phyloP scores from a whole-genome alignment of 2,113 vertebrate genomes.

The Hemicordylus capensis region DNA sequence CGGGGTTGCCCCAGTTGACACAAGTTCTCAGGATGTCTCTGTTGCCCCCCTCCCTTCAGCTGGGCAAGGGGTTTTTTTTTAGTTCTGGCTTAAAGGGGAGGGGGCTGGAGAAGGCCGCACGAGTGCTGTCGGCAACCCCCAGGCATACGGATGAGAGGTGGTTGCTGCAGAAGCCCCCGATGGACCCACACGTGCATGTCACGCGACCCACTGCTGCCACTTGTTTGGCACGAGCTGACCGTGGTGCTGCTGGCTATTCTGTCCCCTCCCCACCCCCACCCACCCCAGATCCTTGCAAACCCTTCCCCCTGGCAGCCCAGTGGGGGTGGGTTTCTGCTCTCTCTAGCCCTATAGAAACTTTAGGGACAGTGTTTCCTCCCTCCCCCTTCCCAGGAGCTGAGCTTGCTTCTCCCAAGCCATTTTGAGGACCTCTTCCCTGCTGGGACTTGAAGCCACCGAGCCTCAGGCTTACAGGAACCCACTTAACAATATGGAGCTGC shows the following conservation, averaged over 20 bases:
- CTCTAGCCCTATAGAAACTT: slow-evolving; percentile 52
- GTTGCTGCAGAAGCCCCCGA: slow-evolving; percentile 41
- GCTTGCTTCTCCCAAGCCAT: slow-evolving; percentile 64
- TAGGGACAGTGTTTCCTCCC: slow-evolving; percentile 59
- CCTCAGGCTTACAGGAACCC: slow-evolving; percentile 63
- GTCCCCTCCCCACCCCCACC: neutral
- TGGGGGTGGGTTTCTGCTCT: slow-evolving; percentile 46
- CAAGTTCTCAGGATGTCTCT: neutral
- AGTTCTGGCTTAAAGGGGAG: slow-evolving; percentile 50
- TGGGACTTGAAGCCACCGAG: slow-evolving; percentile 67
- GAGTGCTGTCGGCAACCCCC: slow-evolving; percentile 50
- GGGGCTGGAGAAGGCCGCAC: slow-evolving; percentile 55
- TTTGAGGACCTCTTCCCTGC: slow-evolving; percentile 60
- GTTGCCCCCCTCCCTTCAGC: neutral
- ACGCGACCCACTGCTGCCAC: neutral
- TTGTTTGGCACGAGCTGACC: neutral
- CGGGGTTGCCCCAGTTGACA: neutral
- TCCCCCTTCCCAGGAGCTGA: slow-evolving; percentile 53
- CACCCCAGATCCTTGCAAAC: slow-evolving; percentile 53
- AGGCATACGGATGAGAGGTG: slow-evolving; percentile 41
- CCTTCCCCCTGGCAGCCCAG: slow-evolving; percentile 6
- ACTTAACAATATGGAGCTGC: slow-evolving; percentile 68
- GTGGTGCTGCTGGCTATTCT: neutral
- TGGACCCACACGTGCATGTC: neutral
- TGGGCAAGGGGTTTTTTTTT: too few relatives aligned